phyloP scores from a whole-genome alignment of 2,113 vertebrate species.

The Hemiscyllium ocellatum region DNA sequence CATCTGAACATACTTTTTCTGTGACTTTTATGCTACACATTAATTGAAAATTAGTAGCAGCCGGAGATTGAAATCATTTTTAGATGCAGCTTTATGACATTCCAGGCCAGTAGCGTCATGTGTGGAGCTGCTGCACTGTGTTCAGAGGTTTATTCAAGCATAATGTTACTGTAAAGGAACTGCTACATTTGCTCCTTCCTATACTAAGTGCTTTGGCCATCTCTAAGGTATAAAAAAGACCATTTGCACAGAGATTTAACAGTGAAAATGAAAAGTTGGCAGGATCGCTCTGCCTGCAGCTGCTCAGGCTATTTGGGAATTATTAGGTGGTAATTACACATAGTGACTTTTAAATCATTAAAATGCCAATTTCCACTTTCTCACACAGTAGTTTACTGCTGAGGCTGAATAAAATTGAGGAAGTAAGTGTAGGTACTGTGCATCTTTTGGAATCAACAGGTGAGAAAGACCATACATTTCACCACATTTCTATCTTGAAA shows the following conservation, averaged over 20 bases:
- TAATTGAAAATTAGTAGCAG: neutral
- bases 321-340: neutral
- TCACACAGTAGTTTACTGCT: neutral
- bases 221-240: neutral
- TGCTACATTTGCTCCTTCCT: neutral
- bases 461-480: neutral
- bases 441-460: neutral
- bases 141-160: neutral
- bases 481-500: neutral
- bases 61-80: neutral
- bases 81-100: neutral
- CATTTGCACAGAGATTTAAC: neutral
- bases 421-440: neutral
- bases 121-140: neutral
- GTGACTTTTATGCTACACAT: neutral
- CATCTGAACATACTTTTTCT: neutral
- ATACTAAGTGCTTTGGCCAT: neutral
- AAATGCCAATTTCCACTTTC: neutral
- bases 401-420: neutral
- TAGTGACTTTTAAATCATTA: constrained; percentile 22
- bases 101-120: neutral
- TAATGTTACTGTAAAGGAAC: neutral
- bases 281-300: neutral
- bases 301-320: constrained; percentile 8
- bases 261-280: constrained; percentile 18